Base-by-base conservation (phyloP, 2,888 invertebrate species). In the Boloria euphrosyne region DNA sequence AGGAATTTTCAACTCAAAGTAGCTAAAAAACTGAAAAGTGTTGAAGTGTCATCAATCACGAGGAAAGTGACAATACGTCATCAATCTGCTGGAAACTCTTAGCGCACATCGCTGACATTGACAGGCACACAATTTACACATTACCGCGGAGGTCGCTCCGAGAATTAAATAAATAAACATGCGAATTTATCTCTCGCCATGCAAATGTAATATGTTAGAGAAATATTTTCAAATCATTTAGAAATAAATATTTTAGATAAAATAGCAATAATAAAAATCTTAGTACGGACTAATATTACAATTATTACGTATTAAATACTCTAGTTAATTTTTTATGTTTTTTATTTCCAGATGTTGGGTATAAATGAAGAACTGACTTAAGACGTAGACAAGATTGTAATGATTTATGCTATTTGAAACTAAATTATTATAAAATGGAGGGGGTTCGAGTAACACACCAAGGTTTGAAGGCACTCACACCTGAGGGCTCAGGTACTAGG, bases 401-500 rank as follows among this genome's bases (percentile, higher is more conserved):
- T 50, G 14, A 55, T 47, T 44, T 51, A 10, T 51, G 43, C 22
- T 27, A 54, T 2, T 18, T 57, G 13, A 74, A 78, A 80, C 73
- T 80, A 72, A 78, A 70, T 70, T 58, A 66, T 69, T 44, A 7
- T 54, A 82, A 69, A 13, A 92, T 92, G 92, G 92, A 92, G 75
- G 94, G 94, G 73, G 92, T 92, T 63, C 89, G 93, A 75, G 91
- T 94, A 73, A 91, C 93, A 71, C 94, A 94, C 77, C 93, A 93
- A 72, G 94, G 94, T 44, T 71, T 87, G 73, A 81, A 87, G 69
- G 93, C 93, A 73, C 94, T 94, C 75, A 93, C 94, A 65, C 83
- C 89, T 16, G 94, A 94, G 78, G 94, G 94, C 18, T 90, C 91
- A 17, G 94, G 93, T 6, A 94, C 94, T 46, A 91, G 94, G 75